Base-by-base conservation (phyloP, 1,140 invertebrate genomes). In the Polypedilum vanderplanki region DNA sequence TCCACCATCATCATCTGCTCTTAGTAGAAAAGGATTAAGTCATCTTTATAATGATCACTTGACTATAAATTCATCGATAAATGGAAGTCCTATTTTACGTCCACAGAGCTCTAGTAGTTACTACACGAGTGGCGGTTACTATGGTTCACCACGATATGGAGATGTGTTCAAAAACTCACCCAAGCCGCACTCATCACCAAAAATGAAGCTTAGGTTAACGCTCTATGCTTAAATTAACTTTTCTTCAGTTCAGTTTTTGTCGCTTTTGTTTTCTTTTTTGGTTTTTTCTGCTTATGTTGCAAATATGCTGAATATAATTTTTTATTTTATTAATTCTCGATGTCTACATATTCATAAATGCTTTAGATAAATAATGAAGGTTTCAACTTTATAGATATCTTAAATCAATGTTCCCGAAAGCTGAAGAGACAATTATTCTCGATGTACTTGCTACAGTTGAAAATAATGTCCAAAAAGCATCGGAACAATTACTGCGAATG, bases 331-430 rank as follows among this genome's bases (percentile, higher is more conserved):
- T n/a, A 57, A 57, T 57, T 57, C 4, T 57, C 24, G 24, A 33
- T 33, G 24, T 33, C n/a, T 57, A 12, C n/a, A 57, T 57, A 12
- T 57, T 57, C 2, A 33, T 57, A n/a, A n/a, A 57, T 57, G 9
- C 10, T 57, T 57, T 57, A 0, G 41, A 46, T 67, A 10, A n/a
- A 5, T 70, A 70, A 70, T 70, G 5, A 70, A 70, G 1, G 1
- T 70, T 70, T 70, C 4, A 70, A 4, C 8, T 20, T 70, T 70
- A 73, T 83, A 94, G 93, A 85, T 96, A 95, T 83, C 86, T 96
- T 85, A 96, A 96, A 83, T 93, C 91, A 80, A 87, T 95, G 78
- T 96, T 95, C 83, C 93, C 93, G n/a, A 92, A 93, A 83, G 92
- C 90, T 0, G 93, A 96, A 77, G 93, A 95, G 82, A 93, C 91